phyloP scores from a whole-genome alignment of 2,113 vertebrate species.

The Cryptotis parvus region DNA sequence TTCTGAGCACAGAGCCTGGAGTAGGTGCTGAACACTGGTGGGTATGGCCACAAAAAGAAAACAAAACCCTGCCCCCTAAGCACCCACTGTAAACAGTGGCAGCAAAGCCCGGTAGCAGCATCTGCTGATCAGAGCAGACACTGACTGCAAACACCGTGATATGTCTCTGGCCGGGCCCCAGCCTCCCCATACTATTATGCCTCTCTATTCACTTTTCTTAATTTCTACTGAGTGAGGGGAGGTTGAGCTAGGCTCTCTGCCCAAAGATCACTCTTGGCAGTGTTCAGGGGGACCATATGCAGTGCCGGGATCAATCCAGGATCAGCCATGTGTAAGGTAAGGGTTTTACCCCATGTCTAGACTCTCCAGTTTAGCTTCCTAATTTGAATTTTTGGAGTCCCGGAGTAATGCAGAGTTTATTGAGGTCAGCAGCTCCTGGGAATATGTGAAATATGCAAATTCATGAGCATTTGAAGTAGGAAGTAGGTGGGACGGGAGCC shows the following conservation, averaged over 20 bases:
- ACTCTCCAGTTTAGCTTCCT: background rate
- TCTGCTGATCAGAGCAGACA: background rate
- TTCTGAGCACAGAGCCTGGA: too few species aligned
- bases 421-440: background rate
- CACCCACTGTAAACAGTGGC: background rate
- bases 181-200: background rate
- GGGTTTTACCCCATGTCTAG: too few species aligned
- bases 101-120: background rate
- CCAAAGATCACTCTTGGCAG: too few species aligned
- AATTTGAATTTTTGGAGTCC: too few species aligned
- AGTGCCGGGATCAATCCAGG: too few species aligned
- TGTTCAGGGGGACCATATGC: too few species aligned
- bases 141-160: background rate
- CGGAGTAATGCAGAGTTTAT: too few species aligned
- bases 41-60: too few species aligned
- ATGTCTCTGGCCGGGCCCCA: background rate
- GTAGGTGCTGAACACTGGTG: too few species aligned
- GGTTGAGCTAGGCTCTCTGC: too few species aligned
- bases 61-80: background rate
- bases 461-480: background rate
- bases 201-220: slow-evolving; percentile 26
- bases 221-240: too few species aligned
- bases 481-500: background rate
- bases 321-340: too few species aligned
- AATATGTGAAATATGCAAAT: slow-evolving; percentile 39